phyloP scores from a whole-genome alignment of 2,113 vertebrate genomes.

The Boulengeromyrus knoepffleri region DNA sequence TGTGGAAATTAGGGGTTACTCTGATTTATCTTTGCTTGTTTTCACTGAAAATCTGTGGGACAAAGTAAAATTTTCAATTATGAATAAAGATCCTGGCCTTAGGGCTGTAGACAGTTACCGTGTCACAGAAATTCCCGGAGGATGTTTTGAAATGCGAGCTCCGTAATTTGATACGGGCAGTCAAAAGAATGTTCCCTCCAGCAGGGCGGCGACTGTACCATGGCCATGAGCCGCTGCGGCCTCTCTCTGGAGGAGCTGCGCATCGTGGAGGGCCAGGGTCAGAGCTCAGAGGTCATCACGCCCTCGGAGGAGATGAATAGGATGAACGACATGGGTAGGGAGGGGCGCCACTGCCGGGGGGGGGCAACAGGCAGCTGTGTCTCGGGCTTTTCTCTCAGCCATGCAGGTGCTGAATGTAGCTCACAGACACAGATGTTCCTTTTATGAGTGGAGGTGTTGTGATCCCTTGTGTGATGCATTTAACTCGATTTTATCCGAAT shows the following conservation, averaged over 20 bases:
- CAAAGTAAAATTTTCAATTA: not conserved
- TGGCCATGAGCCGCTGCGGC: slow-evolving; percentile 78
- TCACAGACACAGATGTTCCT: slow-evolving; percentile 45
- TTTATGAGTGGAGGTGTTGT: slow-evolving; percentile 23
- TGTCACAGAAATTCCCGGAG: not conserved
- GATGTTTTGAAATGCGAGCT: not conserved
- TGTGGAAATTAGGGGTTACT: not conserved
- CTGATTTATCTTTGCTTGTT: not conserved
- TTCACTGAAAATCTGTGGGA: not conserved
- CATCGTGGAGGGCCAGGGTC: slow-evolving; percentile 94
- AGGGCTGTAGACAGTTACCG: not conserved
- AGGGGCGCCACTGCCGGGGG: not conserved
- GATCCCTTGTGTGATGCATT: not conserved
- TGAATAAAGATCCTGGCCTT: not conserved
- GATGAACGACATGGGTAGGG: slow-evolving; percentile 80
- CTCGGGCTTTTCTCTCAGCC: slow-evolving; percentile 13
- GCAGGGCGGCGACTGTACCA: slow-evolving; percentile 76
- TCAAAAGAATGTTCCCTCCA: not conserved
- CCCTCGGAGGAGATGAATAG: slow-evolving; percentile 86
- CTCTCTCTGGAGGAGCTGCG: slow-evolving; percentile 90
- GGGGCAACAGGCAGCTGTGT: slow-evolving; percentile 17
- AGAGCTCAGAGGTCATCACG: slow-evolving; percentile 82
- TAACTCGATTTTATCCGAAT: not conserved
- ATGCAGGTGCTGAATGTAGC: not conserved
- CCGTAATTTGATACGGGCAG: not conserved